phyloP scores from a whole-genome alignment of 2,797 vertebrate genomes.

The Chelonia mydas region DNA sequence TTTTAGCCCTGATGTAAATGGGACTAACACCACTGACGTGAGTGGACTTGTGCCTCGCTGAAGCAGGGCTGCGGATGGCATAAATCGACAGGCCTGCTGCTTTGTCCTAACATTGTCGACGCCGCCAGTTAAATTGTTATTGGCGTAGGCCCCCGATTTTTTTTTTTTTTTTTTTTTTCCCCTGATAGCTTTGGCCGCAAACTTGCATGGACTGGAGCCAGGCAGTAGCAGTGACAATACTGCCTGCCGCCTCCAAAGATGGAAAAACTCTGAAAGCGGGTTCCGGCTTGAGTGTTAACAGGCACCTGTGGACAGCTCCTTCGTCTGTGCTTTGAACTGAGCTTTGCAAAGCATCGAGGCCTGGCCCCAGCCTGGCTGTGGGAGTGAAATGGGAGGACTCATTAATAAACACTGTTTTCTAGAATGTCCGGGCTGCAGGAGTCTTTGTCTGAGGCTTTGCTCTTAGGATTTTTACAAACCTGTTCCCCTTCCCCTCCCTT shows the following conservation, averaged over 20 bases:
- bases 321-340: background rate
- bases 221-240: background rate
- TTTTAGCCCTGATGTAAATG: background rate
- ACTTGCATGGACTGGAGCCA: background rate
- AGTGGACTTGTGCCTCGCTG: background rate
- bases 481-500: rapidly evolving
- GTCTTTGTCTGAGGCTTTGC: background rate
- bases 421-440: background rate
- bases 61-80: background rate
- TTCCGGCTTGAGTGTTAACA: background rate
- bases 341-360: background rate
- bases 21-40: background rate
- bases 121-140: background rate
- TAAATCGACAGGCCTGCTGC: background rate
- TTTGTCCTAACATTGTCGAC: background rate
- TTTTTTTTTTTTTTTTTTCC: background rate
- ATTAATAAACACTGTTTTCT: background rate
- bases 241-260: background rate
- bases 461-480: background rate
- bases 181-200: too few relatives aligned
- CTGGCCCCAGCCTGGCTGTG: background rate
- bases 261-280: background rate
- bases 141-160: background rate
- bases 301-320: background rate
- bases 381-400: background rate